phyloP scores from a whole-genome alignment of 2,888 invertebrate genomes.

The Zaprionus obscuricornis region DNA sequence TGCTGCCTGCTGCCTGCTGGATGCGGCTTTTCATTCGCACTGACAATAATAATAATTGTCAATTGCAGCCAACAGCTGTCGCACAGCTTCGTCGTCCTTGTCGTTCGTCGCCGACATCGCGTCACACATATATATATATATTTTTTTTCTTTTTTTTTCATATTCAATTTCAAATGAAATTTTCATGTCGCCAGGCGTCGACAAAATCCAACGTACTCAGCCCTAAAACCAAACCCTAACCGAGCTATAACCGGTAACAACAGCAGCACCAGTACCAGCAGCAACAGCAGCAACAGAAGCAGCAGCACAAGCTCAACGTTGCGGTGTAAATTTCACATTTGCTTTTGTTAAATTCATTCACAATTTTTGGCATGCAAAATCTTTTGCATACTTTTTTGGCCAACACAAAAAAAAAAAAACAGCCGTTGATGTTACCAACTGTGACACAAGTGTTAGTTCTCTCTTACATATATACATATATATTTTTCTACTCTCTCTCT shows the following conservation, averaged over 20 bases:
- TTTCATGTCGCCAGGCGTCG: slow-evolving; percentile 55
- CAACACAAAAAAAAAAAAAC: too few relatives aligned
- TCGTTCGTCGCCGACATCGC: neutral
- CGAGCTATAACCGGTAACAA: slow-evolving; percentile 2
- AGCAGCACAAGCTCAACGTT: neutral
- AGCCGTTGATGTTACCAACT: too few relatives aligned
- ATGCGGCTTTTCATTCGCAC: slow-evolving; percentile 58
- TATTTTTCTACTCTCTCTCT: too few relatives aligned
- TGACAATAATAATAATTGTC: slow-evolving; percentile 78
- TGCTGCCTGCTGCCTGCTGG: slow-evolving; percentile 12
- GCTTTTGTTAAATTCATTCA: slow-evolving; percentile 47
- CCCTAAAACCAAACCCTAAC: neutral
- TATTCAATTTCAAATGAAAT: slow-evolving; percentile 75
- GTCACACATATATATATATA: slow-evolving; percentile 11
- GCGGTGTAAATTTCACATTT: slow-evolving; percentile 60
- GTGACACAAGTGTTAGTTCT: neutral
- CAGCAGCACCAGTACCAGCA: too few relatives aligned
- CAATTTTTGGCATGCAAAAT: slow-evolving; percentile 42
- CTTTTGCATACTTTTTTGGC: slow-evolving; percentile 54
- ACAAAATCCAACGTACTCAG: neutral
- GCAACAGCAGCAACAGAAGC: slow-evolving; percentile 17
- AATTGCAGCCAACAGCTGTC: slow-evolving; percentile 76
- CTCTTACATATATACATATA: neutral
- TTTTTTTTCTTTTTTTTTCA: slow-evolving; percentile 56
- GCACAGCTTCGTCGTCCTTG: slow-evolving; percentile 28